These are phyloP conservation scores for Aix galericulata DNA, from an alignment of 2,113 vertebrate species.

Conservation along the genomic window DNA sequence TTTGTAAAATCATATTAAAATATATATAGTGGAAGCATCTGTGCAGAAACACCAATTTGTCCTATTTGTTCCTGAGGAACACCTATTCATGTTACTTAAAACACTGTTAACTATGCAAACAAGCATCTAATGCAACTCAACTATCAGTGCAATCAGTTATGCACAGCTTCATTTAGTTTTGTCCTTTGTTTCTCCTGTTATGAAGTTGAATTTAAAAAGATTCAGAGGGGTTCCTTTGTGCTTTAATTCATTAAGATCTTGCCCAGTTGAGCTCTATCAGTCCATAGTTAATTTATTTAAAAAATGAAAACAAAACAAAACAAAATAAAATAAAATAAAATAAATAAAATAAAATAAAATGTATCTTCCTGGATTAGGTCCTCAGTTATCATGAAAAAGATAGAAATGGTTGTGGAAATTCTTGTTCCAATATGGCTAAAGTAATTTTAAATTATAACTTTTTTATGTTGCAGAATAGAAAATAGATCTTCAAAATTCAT, in stretches of 20 bases:
- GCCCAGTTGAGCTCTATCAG: not conserved
- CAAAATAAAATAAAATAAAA: not conserved
- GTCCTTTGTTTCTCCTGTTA: not conserved
- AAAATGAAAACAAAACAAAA: not conserved
- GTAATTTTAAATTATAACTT: not conserved
- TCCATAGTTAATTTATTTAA: not conserved
- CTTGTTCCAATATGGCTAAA: not conserved
- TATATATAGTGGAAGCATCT: not conserved
- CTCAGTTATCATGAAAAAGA: not conserved
- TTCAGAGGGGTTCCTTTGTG: not conserved
- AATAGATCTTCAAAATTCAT: not conserved
- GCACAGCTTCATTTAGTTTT: not conserved
- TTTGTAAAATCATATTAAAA: not conserved
- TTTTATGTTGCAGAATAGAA: not conserved
- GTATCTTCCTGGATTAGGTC: not conserved
- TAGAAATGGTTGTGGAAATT: not conserved
- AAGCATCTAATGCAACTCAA: not conserved
- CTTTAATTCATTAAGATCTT: not conserved
- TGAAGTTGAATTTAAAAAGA: not conserved
- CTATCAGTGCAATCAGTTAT: too few relatives aligned
- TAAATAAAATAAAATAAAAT: not conserved
- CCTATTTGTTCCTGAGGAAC: not conserved
- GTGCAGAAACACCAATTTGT: not conserved
- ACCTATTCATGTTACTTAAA: not conserved
- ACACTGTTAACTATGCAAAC: not conserved